phyloP scores from a whole-genome alignment of 1,140 invertebrate genomes.

The Eumaeus atala region DNA sequence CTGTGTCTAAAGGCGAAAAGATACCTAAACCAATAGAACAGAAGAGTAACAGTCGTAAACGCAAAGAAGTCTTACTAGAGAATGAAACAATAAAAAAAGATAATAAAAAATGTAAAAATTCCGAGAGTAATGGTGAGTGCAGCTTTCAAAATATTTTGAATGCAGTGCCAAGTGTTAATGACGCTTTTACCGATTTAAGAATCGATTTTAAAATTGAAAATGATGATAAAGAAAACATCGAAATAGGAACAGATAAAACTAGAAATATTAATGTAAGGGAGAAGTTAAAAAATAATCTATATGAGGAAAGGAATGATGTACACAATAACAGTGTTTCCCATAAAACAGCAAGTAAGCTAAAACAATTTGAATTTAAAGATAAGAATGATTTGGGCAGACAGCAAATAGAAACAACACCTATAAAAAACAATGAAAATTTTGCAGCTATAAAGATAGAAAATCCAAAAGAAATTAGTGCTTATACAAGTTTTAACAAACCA shows the following conservation, averaged over 20 bases:
- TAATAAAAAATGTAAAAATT: constrained; percentile 31
- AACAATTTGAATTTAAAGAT: constrained; percentile 54
- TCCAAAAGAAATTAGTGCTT: constrained; percentile 11
- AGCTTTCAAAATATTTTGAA: constrained; percentile 37
- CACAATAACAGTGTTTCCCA: constrained; percentile 19
- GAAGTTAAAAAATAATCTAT: neutral
- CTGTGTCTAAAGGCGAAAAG: neutral
- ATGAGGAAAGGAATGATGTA: constrained; percentile 10
- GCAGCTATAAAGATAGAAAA: constrained; percentile 17
- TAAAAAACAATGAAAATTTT: constrained; percentile 13
- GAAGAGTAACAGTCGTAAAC: constrained; percentile 37
- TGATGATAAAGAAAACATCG: constrained; percentile 16
- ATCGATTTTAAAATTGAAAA: constrained; percentile 47
- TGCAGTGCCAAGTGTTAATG: constrained; percentile 64
- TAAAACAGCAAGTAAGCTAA: constrained; percentile 47
- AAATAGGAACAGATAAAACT: neutral
- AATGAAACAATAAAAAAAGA: constrained; percentile 29
- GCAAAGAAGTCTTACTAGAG: constrained; percentile 38
- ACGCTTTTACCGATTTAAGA: constrained; percentile 51
- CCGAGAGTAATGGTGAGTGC: neutral
- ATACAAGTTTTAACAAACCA: constrained; percentile 22
- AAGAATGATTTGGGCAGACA: constrained; percentile 49
- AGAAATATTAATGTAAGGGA: neutral
- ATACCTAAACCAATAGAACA: neutral
- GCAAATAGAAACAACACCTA: constrained; percentile 27